These are phyloP conservation scores for Lepidocyrtinus sp. DNA, from an alignment of 2,888 invertebrate species.

Conservation along the genomic window DNA sequence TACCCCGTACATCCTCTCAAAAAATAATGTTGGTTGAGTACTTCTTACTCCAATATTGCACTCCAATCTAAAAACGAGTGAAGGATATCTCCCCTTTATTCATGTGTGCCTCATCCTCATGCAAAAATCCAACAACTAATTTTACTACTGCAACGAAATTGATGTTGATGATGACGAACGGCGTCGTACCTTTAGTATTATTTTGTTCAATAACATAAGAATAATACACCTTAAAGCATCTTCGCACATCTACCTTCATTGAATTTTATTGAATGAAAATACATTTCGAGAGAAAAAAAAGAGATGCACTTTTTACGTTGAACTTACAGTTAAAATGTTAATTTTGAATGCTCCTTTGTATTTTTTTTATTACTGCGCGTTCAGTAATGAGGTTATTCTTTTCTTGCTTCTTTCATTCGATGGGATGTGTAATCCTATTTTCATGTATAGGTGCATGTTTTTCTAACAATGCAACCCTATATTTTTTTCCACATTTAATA, in stretches of 20 bases:
- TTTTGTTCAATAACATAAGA: background rate
- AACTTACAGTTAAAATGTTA: background rate
- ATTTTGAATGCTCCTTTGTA: background rate
- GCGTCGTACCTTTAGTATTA: too few species aligned
- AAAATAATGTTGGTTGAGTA: background rate
- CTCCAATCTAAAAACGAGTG: background rate
- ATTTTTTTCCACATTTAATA: background rate
- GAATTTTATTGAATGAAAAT: background rate
- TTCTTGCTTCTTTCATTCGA: background rate
- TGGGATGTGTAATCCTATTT: too few species aligned
- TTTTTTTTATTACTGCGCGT: background rate
- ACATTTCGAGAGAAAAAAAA: background rate
- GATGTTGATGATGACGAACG: background rate
- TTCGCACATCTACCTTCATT: background rate
- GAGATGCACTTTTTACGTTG: background rate
- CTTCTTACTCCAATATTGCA: background rate
- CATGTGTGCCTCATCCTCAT: background rate
- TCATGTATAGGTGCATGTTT: background rate
- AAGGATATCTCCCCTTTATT: background rate
- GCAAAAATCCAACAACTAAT: background rate
- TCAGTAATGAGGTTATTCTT: background rate
- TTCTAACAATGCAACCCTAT: background rate
- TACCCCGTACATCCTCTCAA: background rate
- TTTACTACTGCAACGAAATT: background rate
- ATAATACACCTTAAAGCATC: background rate